A percentile compares a stretch with the other conserved stretches of the same genome.
Conservation (phyloP, 2,113 vertebrate genomes). For the Sebastes schlegelii region DNA sequence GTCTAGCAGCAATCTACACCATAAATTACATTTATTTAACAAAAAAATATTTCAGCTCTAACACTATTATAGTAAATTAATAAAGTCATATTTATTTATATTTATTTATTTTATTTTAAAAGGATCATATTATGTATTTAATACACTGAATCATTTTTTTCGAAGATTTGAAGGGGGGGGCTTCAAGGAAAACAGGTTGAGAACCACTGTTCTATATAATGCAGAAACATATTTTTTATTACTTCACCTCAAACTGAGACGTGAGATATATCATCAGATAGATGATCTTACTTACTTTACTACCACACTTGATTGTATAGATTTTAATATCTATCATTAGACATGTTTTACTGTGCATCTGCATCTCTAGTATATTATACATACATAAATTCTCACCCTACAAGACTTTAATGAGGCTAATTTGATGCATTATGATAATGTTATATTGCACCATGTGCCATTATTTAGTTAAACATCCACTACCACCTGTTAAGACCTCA, state of each 20-base stretch:
- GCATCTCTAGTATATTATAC: not conserved
- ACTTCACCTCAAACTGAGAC: not conserved
- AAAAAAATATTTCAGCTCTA: no score
- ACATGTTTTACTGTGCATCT: no score
- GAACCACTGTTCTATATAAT: not conserved
- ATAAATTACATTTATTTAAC: no score
- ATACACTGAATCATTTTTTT: no score
- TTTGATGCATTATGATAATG: slow-evolving; percentile 47
- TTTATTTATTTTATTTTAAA: no score
- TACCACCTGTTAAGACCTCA: slow-evolving; percentile 39
- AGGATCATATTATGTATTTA: no score
- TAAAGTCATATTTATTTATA: no score
- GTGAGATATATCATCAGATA: not conserved
- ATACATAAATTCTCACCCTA: slow-evolving; percentile 10
- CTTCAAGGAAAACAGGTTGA: no score
- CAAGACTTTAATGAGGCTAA: slow-evolving; percentile 28
- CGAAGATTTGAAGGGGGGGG: no score
- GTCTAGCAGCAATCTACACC: no score
- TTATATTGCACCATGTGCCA: slow-evolving; percentile 22
- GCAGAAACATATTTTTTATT: not conserved
- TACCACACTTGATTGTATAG: not conserved
- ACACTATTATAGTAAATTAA: no score
- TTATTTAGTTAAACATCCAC: slow-evolving; percentile 43
- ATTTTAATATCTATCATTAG: not conserved
- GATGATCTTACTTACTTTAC: not conserved